phyloP scores from a whole-genome alignment of 2,113 vertebrate genomes.

The Potamarius usumacintae region DNA sequence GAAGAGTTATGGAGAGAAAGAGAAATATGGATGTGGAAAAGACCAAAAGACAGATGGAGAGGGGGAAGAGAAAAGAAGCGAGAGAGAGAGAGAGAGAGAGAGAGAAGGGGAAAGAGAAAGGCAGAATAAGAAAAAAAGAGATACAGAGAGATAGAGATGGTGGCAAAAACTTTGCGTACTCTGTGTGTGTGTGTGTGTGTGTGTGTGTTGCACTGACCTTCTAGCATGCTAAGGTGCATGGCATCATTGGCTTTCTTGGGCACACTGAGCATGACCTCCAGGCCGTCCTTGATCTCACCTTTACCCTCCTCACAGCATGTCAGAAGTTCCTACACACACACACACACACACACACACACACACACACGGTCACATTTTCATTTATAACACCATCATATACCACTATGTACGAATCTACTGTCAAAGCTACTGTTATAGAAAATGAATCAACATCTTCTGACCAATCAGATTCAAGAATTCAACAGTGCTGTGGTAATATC shows the following conservation, averaged over 20 bases:
- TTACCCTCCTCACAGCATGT: conserved; percentile 98
- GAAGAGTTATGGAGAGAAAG: neutral
- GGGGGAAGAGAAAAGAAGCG: neutral
- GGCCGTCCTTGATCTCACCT: conserved; percentile 96
- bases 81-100: neutral
- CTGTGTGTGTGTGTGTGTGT: neutral
- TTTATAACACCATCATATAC: too few relatives aligned
- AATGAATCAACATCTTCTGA: neutral
- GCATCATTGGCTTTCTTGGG: conserved; percentile 97
- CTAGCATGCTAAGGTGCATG: conserved; percentile 99
- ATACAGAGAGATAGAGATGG: neutral
- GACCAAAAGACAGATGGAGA: neutral
- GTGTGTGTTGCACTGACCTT: conserved; percentile 75
- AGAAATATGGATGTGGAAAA: neutral
- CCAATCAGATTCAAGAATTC: neutral
- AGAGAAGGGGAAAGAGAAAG: neutral
- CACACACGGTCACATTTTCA: neutral
- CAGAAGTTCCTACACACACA: conserved; percentile 82
- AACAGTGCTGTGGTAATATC: neutral
- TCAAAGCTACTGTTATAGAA: neutral
- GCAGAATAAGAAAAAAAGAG: neutral
- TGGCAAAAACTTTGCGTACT: neutral
- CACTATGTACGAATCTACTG: too few relatives aligned
- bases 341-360: conserved; percentile 17
- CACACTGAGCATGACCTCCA: conserved; percentile 98